Base-by-base conservation (phyloP, 2,888 invertebrate genomes). In the Eubasilissa splendida region DNA sequence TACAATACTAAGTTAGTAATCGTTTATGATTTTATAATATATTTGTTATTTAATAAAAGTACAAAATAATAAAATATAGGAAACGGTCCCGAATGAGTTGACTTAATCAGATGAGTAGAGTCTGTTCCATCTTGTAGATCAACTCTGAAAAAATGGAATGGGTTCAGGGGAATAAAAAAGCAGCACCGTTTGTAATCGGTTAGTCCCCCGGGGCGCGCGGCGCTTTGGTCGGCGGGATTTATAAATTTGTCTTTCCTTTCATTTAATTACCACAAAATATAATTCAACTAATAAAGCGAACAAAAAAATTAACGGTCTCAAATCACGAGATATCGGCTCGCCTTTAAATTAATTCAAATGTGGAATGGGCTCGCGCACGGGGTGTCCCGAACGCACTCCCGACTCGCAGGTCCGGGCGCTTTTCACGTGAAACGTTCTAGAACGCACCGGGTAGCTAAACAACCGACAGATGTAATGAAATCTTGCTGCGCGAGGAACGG, bases 251-350 rank as follows among this genome's bases (percentile, higher is more conserved):
- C 82, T 83, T 82, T 83, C 71, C 78, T 79, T 80, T 83, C 82
- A 82, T 83, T 83, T 83, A 83, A 83, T 83, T 83, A 83, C 77
- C 76, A 77, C 80, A 83, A 83, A 83, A 83, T 83, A 79, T 83
- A 83, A 80, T 83, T 83, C 78, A 77, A 68, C 81, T 79, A 80
- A 80, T 80, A 80, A 77, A 77, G 66, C 71, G 60, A 77, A 50
- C 54, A 33, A 78, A 73, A 73, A 73, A 77, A 76, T 63, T 77
- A 74, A 80, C 76, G 79, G 77, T 14, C 75, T 59, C 68, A 53
- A 65, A 73, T 73, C 83, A 81, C 83, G 83, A 80, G 68, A 82
- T 78, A 76, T 76, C 82, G 82, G 77, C 82, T 73, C 80, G 80
- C 71, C 68, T 77, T 68, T 77, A 31, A 68, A 63, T 63, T 76